Evolutionary conservation across 2,888 invertebrate genomes (phyloP), one percentile per base, ranked within the genome.

Genomic region (Didymodactylos carnosus): DNA sequence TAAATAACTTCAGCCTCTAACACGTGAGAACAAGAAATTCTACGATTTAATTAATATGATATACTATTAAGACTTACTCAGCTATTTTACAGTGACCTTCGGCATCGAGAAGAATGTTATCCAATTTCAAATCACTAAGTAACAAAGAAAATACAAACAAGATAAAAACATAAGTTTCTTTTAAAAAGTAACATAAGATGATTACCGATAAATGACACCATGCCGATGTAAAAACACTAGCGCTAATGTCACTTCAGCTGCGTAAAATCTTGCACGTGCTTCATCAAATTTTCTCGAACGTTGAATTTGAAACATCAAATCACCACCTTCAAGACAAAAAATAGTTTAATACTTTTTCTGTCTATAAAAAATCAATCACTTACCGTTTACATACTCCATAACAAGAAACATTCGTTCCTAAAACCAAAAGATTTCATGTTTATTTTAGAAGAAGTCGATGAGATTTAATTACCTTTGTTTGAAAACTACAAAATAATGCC

Each of bases 281-380:
- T 97, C 95, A 84, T 97, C 95, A 85, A 98, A 98, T 86, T 95
- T 95, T 77, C 95, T 87, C 76, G 95, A 93, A 81, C 92, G 88
- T 86, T 98, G 97, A 79, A 98, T 98, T 88, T 98, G 97, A 87
- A 95, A 95, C 94, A 95, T 95, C 80, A 95, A 87, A 80, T 86
- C 86, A 75, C 86, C 86, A 78, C 97, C 98, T n/a, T n/a, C n/a
- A n/a, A n/a, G n/a, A n/a, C n/a, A n/a, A n/a, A n/a, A n/a, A n/a
- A n/a, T n/a, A n/a, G n/a, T n/a, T n/a, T n/a, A n/a, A n/a, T n/a
- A n/a, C n/a, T n/a, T n/a, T n/a, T n/a, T n/a, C n/a, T n/a, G n/a
- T n/a, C n/a, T n/a, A n/a, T n/a, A n/a, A n/a, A n/a, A n/a, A n/a
- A n/a, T n/a, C n/a, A n/a, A n/a, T n/a, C n/a, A n/a, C n/a, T n/a